Evolutionary conservation across 1,140 invertebrate species (phyloP).

Genomic region (Anagrus nilaparvatae): DNA sequence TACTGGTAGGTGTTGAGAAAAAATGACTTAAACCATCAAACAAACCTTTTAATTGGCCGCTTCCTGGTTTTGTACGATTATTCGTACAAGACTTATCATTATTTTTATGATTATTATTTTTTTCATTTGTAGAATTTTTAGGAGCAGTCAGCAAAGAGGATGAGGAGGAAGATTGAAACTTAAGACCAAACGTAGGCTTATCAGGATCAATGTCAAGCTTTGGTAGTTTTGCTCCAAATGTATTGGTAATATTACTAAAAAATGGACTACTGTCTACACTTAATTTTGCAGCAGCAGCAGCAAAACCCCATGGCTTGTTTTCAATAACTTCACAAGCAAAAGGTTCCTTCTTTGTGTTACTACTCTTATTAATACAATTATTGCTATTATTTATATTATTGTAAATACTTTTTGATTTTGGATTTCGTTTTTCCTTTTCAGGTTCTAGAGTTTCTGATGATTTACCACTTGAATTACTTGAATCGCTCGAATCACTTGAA

Average conservation of each 20-base stretch:
- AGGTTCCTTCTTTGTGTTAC: conserved; percentile 27
- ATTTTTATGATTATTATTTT: no score
- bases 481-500: conserved; percentile 35
- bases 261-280: conserved; percentile 28
- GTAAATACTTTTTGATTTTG: no score
- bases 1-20: conserved; percentile 56
- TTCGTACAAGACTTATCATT: conserved; percentile 12
- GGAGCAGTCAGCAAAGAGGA: conserved; percentile 34
- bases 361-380: conserved; percentile 36
- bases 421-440: no score
- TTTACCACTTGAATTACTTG: no score
- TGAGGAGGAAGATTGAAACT: conserved; percentile 12
- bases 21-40: conserved; percentile 80
- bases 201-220: conserved; percentile 32
- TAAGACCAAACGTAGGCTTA: conserved; percentile 31
- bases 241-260: conserved; percentile 35
- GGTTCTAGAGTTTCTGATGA: no score
- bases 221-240: conserved; percentile 27
- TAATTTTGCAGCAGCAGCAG: conserved; percentile 50
- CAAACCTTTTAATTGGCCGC: conserved; percentile 60
- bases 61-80: conserved; percentile 37
- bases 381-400: conserved; percentile 31
- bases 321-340: conserved; percentile 36
- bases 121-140: no score
- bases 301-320: conserved; percentile 67